Evolutionary conservation across 1,140 invertebrate genomes (phyloP).

Genomic region (silkworm (Bombyx mori)): ASM3026992v2 NC_085110.1:4960501-4961000

Average conservation of each 20-base stretch:
- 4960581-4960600: slow-evolving; percentile 68
- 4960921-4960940: too few relatives aligned
- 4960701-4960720: slow-evolving; percentile 63
- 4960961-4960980: too few relatives aligned
- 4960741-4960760: slow-evolving; percentile 64
- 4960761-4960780: slow-evolving; percentile 66
- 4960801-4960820: slow-evolving; percentile 62
- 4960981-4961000: too few relatives aligned
- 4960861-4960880: too few relatives aligned
- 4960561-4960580: slow-evolving; percentile 71
- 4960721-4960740: slow-evolving; percentile 68
- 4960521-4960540: slow-evolving; percentile 69
- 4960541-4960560: slow-evolving; percentile 70
- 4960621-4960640: slow-evolving; percentile 43
- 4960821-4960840: slow-evolving; percentile 34
- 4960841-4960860: too few relatives aligned
- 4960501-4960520: slow-evolving; percentile 67
- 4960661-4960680: slow-evolving; percentile 42
- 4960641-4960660: slow-evolving; percentile 54
- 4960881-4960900: too few relatives aligned
- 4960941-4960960: too few relatives aligned
- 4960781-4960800: slow-evolving; percentile 69
- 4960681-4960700: slow-evolving; percentile 68
- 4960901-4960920: too few relatives aligned
- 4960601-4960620: slow-evolving; percentile 63